phyloP scores from a whole-genome alignment of 2,888 invertebrate species.

The Noctuana brunneofusca region DNA sequence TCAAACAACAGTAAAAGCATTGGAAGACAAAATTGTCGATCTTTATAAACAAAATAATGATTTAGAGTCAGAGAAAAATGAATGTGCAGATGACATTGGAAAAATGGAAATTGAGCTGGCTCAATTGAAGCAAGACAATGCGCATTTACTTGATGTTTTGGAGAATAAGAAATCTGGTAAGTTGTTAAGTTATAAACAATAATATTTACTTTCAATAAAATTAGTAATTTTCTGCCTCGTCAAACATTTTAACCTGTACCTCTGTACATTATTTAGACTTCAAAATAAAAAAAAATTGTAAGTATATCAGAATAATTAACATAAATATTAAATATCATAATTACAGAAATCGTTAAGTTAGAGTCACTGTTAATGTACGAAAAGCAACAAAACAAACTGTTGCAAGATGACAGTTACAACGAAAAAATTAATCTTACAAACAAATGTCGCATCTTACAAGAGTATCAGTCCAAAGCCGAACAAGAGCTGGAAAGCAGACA shows the following conservation, averaged over 20 bases:
- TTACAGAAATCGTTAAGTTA: slow-evolving; percentile 57
- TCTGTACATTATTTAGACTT: no score
- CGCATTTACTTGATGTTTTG: slow-evolving; percentile 39
- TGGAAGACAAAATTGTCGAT: slow-evolving; percentile 25
- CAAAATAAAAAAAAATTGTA: no score
- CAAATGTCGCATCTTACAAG: slow-evolving; percentile 57
- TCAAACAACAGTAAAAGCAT: slow-evolving; percentile 16
- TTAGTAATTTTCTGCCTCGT: no score
- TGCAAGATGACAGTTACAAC: slow-evolving; percentile 45
- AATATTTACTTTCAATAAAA: not conserved
- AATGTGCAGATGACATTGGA: no score
- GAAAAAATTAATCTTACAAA: slow-evolving; percentile 51
- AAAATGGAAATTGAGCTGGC: not conserved
- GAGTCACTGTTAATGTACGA: slow-evolving; percentile 52
- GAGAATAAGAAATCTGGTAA: slow-evolving; percentile 56
- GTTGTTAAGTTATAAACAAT: slow-evolving; percentile 1
- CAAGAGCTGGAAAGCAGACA: slow-evolving; percentile 52
- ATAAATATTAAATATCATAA: not conserved
- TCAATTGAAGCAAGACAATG: not conserved
- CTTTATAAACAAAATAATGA: slow-evolving; percentile 27
- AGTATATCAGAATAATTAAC: no score
- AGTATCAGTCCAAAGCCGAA: slow-evolving; percentile 57
- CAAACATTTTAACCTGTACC: no score
- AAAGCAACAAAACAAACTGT: slow-evolving; percentile 47
- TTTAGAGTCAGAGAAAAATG: slow-evolving; percentile 36